These are phyloP conservation scores for Ornithoptera priamus DNA, from an alignment of 2,888 invertebrate genomes.

Conservation along the genomic window DNA sequence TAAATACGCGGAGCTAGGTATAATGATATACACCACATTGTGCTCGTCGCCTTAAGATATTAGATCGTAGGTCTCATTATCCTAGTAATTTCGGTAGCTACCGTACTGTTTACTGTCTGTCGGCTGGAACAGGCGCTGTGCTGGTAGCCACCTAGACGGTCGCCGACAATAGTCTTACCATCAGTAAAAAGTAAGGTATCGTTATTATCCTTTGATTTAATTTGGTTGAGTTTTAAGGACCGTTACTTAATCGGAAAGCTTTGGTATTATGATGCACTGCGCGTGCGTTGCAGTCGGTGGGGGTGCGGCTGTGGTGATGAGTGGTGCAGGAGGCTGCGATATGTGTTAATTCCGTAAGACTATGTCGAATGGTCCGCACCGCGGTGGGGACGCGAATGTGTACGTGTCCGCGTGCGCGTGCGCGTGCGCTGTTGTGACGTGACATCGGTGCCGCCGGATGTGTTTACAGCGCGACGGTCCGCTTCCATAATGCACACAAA, in stretches of 20 bases:
- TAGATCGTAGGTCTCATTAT: too few species aligned
- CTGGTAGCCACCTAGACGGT: too few species aligned
- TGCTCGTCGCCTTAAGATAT: too few species aligned
- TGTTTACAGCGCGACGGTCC: neutral
- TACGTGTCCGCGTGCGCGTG: constrained; percentile 30
- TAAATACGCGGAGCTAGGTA: too few species aligned
- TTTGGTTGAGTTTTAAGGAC: constrained; percentile 43
- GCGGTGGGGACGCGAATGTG: constrained; percentile 29
- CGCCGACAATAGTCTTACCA: too few species aligned
- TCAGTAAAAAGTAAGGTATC: too few species aligned
- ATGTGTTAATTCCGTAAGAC: constrained; percentile 53
- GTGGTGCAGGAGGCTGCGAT: constrained; percentile 32
- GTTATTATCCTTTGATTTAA: too few species aligned
- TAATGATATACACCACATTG: too few species aligned
- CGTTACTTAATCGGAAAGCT: constrained; percentile 49
- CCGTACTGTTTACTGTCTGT: too few species aligned
- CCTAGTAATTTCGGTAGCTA: too few species aligned
- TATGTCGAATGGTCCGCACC: constrained; percentile 37
- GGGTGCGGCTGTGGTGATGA: neutral
- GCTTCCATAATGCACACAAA: too few species aligned
- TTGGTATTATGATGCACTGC: constrained; percentile 51
- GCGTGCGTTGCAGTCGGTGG: constrained; percentile 47
- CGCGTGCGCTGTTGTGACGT: constrained; percentile 19
- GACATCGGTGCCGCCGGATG: constrained; percentile 25
- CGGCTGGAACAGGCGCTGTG: too few species aligned